Evolutionary conservation across 2,888 invertebrate genomes (phyloP), one percentile per base, ranked within the genome.

Genomic region (Sympetrum striolatum): DNA sequence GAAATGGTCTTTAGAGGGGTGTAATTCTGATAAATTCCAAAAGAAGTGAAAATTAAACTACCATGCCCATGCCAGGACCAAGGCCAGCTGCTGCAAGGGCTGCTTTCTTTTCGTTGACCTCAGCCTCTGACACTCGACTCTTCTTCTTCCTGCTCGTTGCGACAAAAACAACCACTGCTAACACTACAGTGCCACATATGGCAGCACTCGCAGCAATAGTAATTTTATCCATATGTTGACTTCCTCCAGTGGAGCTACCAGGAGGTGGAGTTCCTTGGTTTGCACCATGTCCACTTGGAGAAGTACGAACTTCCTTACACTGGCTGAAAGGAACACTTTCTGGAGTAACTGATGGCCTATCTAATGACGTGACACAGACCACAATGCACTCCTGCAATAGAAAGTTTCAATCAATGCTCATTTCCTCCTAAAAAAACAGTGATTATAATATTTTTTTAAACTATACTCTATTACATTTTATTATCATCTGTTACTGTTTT

Each of bases 151-250:
- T 82, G 92, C 97, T 97, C 37, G 98, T 98, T 86, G 98, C 97
- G 90, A 98, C 96, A 94, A 98, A 98, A 92, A 98, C 96, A 92
- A 98, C 96, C 91, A 98, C 98, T 0, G 98, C 98, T 81, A 98
- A 96, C 91, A 98, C 97, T 92, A 98, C 98, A 80, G 98, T 98
- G 80, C 97, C 98, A 94, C 98, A 98, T 93, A 98, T 98, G 91
- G 98, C 98, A 35, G 98, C 98, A 93, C 98, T 98, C 5, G 98
- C 98, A 39, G 97, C 98, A 93, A 98, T 98, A 90, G 98, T 98
- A 93, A 98, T 98, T 94, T 98, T 98, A 94, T 98, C 98, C 97
- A 98, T 98, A 94, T 98, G 97, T 18, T 86, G 86, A 60, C 86
- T 86, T 31, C 86, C 86, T 60, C 86, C 86, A 91, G 92, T 93